A percentile compares a stretch with the other conserved stretches of the same genome.
These are phyloP conservation scores for Mastomys natalensis DNA, from an alignment of 2,113 vertebrate genomes.

Conservation along the genomic window DNA sequence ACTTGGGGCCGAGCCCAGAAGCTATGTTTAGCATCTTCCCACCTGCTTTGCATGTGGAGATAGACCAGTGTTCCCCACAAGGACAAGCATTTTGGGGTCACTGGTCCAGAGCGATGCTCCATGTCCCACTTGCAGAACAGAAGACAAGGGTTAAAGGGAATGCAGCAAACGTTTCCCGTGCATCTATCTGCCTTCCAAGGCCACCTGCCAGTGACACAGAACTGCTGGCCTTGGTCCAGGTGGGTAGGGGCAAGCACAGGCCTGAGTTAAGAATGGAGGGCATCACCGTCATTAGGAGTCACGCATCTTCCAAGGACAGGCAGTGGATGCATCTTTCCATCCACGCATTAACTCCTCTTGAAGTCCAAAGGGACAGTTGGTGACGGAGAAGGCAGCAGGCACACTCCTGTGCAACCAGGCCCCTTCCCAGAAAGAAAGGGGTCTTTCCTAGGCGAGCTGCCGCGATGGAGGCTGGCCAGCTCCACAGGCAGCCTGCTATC, in stretches of 20 bases:
- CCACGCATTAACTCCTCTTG: neutral
- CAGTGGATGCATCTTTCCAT: neutral
- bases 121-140: neutral
- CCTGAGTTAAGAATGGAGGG: neutral
- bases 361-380: neutral
- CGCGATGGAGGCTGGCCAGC: neutral
- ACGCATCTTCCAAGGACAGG: neutral
- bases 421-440: neutral
- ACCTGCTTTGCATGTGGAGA: fast-evolving
- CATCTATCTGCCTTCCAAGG: neutral
- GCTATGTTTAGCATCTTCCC: neutral
- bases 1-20: fast-evolving
- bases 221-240: neutral
- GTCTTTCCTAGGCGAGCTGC: neutral
- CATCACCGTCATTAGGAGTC: neutral
- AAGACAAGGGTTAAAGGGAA: neutral
- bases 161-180: neutral
- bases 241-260: too few species aligned
- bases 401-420: fast-evolving
- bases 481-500: constrained; percentile 7
- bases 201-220: neutral
- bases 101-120: neutral
- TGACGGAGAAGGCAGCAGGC: neutral
- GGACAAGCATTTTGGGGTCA: neutral
- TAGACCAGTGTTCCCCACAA: neutral